These are phyloP conservation scores for Deroplatys truncata DNA, from an alignment of 2,888 invertebrate genomes.

Conservation along the genomic window DNA sequence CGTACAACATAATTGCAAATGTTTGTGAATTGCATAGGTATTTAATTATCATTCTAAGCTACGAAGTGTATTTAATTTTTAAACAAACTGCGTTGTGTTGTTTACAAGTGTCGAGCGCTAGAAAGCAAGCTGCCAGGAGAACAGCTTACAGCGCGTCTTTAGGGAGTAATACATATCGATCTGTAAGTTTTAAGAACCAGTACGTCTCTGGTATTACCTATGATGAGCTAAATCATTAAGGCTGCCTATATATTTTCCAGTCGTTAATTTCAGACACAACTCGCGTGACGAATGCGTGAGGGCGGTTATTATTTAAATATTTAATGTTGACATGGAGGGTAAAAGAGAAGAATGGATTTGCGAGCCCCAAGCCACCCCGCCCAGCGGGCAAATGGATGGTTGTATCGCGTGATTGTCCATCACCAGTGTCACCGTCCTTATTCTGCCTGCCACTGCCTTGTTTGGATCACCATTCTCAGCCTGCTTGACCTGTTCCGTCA, in stretches of 20 bases:
- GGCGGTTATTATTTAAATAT: background rate
- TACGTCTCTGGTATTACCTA: background rate
- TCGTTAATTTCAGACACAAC: background rate
- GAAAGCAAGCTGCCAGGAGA: background rate
- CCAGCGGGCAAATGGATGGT: background rate
- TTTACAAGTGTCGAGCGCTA: no score
- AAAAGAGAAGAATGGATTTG: background rate
- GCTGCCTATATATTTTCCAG: background rate
- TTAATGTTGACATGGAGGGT: background rate
- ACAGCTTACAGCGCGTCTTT: background rate
- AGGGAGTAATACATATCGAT: background rate
- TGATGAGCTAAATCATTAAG: background rate
- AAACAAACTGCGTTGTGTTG: no score
- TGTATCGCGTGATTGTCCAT: background rate
- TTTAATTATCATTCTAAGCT: no score
- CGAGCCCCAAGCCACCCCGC: background rate
- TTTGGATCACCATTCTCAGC: background rate
- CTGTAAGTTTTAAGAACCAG: background rate
- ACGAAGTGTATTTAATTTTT: no score
- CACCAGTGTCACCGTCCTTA: background rate
- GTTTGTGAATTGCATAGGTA: no score
- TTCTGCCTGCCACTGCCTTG: background rate
- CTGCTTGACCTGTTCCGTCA: background rate
- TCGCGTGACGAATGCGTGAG: background rate
- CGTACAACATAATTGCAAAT: no score